Conservation (phyloP, 1,140 invertebrate species). For the Aphidius gifuensis region DNA sequence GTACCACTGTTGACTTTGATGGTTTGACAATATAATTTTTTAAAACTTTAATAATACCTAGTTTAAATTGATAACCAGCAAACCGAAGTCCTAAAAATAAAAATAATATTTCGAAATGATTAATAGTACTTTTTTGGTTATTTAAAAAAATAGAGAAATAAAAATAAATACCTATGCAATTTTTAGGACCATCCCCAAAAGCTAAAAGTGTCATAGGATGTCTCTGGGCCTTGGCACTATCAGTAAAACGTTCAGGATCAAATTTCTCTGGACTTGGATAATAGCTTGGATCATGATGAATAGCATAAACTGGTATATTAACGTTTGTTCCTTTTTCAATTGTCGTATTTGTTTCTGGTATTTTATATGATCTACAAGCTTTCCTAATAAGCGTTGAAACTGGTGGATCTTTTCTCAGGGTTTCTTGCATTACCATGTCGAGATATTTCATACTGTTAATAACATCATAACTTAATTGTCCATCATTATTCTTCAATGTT, state of each 20-base stretch:
- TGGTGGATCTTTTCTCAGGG: slow-evolving; percentile 57
- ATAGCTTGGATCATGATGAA: slow-evolving; percentile 62
- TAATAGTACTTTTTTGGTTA: neutral
- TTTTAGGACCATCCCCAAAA: slow-evolving; percentile 56
- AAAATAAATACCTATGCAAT: slow-evolving; percentile 47
- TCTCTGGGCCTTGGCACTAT: slow-evolving; percentile 1
- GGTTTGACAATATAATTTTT: slow-evolving; percentile 19
- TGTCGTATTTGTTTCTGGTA: slow-evolving; percentile 46
- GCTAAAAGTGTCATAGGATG: slow-evolving; percentile 26
- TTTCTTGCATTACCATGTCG: slow-evolving; percentile 43
- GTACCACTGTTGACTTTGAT: neutral
- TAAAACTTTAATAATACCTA: slow-evolving; percentile 18
- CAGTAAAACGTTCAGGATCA: slow-evolving; percentile 55
- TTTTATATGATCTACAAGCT: slow-evolving; percentile 42
- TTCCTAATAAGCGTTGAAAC: slow-evolving; percentile 51
- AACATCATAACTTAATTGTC: slow-evolving; percentile 34
- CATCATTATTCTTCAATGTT: slow-evolving; percentile 30
- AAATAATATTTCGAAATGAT: too few species aligned
- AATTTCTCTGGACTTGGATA: slow-evolving; percentile 61
- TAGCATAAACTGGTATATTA: slow-evolving; percentile 51
- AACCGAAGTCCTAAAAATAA: slow-evolving; percentile 13
- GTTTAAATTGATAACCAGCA: slow-evolving; percentile 19
- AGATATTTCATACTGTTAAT: slow-evolving; percentile 41
- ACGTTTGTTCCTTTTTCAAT: slow-evolving; percentile 48
- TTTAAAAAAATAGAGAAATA: too few species aligned